Conservation (phyloP, 2,113 vertebrate genomes). For the Callorhinus ursinus region DNA sequence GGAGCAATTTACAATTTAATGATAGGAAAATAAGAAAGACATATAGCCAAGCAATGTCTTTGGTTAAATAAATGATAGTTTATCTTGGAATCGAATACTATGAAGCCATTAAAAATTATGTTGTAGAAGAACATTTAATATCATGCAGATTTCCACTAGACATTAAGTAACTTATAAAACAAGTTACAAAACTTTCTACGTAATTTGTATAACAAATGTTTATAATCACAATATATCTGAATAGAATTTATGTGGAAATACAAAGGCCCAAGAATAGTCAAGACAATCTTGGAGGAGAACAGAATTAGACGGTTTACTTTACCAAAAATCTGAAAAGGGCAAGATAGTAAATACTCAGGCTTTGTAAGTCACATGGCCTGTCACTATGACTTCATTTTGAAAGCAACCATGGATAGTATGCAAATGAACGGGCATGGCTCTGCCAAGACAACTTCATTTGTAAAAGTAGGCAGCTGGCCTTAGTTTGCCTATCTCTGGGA, state of each 20-base stretch:
- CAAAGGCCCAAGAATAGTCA: background rate
- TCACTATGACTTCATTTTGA: background rate
- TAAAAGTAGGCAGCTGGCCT: background rate
- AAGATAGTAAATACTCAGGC: background rate
- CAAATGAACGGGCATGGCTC: background rate
- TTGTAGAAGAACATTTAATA: constrained; percentile 30
- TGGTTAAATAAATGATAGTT: constrained; percentile 59
- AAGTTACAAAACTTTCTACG: constrained; percentile 30
- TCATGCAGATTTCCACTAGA: background rate
- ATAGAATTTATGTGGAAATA: background rate
- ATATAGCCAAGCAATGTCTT: constrained; percentile 21
- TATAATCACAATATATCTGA: background rate
- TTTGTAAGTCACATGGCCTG: background rate
- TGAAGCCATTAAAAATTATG: constrained; percentile 44
- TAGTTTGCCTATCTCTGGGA: background rate
- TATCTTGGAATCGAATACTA: constrained; percentile 50
- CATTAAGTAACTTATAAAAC: constrained; percentile 50
- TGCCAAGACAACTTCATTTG: background rate
- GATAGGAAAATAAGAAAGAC: constrained; percentile 67
- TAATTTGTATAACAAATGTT: constrained; percentile 1
- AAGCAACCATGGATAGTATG: background rate
- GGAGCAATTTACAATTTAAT: constrained; percentile 67
- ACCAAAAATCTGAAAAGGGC: background rate
- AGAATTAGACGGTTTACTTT: background rate
- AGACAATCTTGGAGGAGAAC: constrained; percentile 6